Percentiles rank a stretch among this genome's conserved stretches.
phyloP scores from a whole-genome alignment of 2,797 vertebrate genomes.

The Myotis myotis region DNA sequence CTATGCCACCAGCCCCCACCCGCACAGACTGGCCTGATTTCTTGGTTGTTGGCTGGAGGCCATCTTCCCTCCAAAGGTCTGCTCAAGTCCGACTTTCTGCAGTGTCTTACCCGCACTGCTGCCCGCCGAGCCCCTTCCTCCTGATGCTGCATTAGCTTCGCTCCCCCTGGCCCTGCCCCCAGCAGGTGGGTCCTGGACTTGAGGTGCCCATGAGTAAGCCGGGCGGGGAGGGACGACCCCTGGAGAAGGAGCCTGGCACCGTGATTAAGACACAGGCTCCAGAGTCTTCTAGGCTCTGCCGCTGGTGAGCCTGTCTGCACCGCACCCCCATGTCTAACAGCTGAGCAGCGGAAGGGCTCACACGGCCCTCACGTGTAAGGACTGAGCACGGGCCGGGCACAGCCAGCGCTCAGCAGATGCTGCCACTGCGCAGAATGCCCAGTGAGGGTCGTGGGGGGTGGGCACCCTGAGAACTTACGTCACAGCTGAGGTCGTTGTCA shows the following conservation, averaged over 20 bases:
- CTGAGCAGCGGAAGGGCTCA: fast-evolving
- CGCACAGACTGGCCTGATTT: background rate
- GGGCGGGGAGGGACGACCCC: fast-evolving
- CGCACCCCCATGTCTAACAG: background rate
- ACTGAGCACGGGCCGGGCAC: background rate
- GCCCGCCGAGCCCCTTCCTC: background rate
- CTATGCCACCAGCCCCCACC: background rate
- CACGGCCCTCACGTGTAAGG: background rate
- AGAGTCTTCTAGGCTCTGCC: background rate
- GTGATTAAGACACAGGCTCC: background rate
- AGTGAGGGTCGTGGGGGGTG: background rate
- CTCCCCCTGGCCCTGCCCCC: background rate
- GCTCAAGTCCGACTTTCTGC: background rate
- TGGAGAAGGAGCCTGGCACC: background rate
- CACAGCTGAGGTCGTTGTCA: conserved; percentile 93
- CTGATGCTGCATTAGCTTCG: background rate
- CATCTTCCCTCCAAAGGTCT: background rate
- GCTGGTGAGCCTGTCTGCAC: background rate
- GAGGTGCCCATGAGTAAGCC: background rate
- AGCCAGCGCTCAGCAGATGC: background rate
- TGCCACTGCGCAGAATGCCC: fast-evolving
- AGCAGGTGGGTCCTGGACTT: background rate
- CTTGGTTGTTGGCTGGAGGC: background rate
- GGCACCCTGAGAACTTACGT: conserved; percentile 85
- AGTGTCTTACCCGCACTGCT: fast-evolving